Evolutionary conservation across 2,797 vertebrate species (phyloP).

Genomic region (Lepus oiostolus): DNA sequence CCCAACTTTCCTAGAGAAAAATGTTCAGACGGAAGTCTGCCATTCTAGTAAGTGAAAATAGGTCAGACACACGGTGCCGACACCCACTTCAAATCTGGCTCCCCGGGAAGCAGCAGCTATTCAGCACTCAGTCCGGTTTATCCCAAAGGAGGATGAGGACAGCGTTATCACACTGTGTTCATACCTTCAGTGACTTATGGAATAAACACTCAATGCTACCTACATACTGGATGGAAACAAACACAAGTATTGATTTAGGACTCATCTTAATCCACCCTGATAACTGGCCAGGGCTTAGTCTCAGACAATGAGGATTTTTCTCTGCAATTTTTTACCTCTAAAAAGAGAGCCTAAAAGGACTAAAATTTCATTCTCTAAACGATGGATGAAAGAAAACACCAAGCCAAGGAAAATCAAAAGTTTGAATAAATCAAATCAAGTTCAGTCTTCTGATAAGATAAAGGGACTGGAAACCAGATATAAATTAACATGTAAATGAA

Average conservation of each 20-base stretch:
- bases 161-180: not conserved
- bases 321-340: slow-evolving; percentile 1
- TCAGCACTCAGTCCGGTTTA: not conserved
- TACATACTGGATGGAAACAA: slow-evolving; percentile 36
- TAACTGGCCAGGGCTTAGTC: slow-evolving; percentile 33
- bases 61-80: not conserved
- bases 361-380: slow-evolving; percentile 8
- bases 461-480: not conserved
- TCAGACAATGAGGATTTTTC: not conserved
- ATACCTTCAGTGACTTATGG: not conserved
- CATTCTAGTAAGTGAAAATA: not conserved
- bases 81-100: not conserved
- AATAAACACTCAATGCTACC: slow-evolving; percentile 12
- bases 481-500: slow-evolving; percentile 51
- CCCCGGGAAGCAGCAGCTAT: not conserved
- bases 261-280: slow-evolving; percentile 32
- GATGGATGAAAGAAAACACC: not conserved
- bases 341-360: slow-evolving; percentile 28
- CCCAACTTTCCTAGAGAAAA: slow-evolving; percentile 16
- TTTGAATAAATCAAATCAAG: not conserved
- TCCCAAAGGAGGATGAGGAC: not conserved
- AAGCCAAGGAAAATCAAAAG: slow-evolving; percentile 57
- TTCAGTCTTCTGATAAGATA: not conserved
- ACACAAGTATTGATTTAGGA: not conserved
- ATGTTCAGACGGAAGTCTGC: not conserved